Conservation (phyloP, 2,113 vertebrate genomes). For the Muscicapa adusta region DNA sequence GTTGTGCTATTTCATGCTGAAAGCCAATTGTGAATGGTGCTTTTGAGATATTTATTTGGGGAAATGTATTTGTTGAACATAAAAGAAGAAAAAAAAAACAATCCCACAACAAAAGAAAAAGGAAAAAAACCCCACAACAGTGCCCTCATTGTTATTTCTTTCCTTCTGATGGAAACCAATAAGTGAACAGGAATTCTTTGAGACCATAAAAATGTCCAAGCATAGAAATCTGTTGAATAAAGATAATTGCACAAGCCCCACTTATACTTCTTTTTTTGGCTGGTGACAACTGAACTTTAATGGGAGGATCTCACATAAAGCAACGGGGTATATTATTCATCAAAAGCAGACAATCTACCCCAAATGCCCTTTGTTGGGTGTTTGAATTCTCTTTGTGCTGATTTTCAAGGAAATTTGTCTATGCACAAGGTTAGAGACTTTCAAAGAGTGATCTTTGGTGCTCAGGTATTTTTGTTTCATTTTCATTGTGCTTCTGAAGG, state of each 20-base stretch:
- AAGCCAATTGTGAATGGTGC: background rate
- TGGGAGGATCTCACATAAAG: background rate
- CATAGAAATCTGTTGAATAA: background rate
- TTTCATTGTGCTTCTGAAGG: background rate
- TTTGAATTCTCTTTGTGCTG: background rate
- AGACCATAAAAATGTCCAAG: background rate
- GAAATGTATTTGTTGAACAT: background rate
- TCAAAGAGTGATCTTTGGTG: background rate
- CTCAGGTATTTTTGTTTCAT: background rate
- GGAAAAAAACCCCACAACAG: no score
- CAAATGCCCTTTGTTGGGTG: background rate
- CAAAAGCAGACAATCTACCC: background rate
- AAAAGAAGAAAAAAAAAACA: background rate
- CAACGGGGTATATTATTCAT: background rate
- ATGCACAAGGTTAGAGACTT: background rate
- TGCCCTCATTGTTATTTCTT: background rate
- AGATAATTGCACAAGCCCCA: background rate
- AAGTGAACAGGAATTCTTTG: background rate
- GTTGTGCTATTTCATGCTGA: background rate
- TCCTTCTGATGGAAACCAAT: background rate
- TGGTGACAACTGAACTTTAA: background rate
- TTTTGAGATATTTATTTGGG: constrained; percentile 6
- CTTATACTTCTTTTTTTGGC: background rate
- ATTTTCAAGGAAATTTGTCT: background rate
- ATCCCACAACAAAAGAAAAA: no score